Evolutionary conservation across 2,113 vertebrate species (phyloP).

Genomic region (Lophochroa leadbeateri): DNA sequence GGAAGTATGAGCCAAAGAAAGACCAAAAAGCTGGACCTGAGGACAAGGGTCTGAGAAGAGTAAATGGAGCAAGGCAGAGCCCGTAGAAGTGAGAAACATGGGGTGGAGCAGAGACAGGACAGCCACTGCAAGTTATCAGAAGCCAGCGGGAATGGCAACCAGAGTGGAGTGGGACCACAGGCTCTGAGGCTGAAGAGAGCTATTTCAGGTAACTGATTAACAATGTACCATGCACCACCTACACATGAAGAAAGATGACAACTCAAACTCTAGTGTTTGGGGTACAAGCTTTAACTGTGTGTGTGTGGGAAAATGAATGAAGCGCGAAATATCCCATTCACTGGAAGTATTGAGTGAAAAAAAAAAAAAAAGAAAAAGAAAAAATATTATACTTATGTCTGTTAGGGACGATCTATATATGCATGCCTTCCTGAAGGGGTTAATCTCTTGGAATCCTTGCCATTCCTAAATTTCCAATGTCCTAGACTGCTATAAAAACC

Average conservation of each 20-base stretch:
- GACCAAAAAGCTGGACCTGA: neutral
- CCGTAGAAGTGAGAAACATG: neutral
- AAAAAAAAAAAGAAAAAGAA: neutral
- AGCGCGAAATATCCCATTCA: neutral
- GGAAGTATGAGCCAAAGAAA: neutral
- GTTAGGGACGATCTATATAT: neutral
- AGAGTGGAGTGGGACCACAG: neutral
- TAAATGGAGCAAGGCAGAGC: neutral
- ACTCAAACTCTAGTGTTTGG: neutral
- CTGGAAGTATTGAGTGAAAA: neutral
- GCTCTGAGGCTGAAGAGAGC: accelerated
- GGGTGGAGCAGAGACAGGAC: neutral
- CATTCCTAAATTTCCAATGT: neutral
- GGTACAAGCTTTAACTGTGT: neutral
- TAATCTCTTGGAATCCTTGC: neutral
- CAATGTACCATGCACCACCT: neutral
- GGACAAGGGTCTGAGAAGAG: neutral
- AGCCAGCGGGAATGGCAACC: neutral
- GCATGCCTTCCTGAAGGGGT: neutral
- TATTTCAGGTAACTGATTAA: neutral
- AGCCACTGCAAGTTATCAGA: accelerated
- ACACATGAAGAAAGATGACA: neutral
- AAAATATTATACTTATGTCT: neutral
- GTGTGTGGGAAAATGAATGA: neutral
- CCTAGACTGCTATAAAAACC: neutral